phyloP scores from a whole-genome alignment of 2,888 invertebrate genomes.

The Dicycla oo region DNA sequence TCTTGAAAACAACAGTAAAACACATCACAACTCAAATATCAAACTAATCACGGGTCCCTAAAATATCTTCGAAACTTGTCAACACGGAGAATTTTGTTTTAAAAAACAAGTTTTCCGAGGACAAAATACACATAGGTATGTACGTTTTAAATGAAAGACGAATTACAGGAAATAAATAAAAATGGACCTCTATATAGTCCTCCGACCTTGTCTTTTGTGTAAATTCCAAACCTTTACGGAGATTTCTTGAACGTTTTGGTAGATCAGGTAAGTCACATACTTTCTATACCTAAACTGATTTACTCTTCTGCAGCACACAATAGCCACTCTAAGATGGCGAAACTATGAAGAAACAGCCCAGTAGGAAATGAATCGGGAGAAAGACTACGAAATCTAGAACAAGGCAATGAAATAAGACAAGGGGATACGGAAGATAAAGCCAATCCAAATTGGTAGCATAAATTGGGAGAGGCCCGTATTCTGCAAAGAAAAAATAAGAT shows the following conservation, averaged over 20 bases:
- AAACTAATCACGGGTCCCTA: not conserved
- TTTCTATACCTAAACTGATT: not conserved
- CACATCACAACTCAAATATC: not conserved
- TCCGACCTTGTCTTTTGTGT: not conserved
- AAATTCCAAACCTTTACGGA: not conserved
- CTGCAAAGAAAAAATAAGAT: too few relatives aligned
- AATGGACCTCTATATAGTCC: not conserved
- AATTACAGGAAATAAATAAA: not conserved
- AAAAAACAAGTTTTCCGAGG: slow-evolving; percentile 8
- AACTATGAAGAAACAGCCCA: not conserved
- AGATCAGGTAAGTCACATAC: not conserved
- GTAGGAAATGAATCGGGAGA: not conserved
- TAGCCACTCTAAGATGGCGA: not conserved
- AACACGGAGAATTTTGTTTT: not conserved
- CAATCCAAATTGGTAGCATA: too few relatives aligned
- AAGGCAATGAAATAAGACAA: too few relatives aligned
- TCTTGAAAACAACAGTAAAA: not conserved
- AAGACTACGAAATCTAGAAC: not conserved
- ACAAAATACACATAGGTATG: not conserved
- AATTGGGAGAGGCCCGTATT: too few relatives aligned
- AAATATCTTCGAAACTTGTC: not conserved
- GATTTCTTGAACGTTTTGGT: not conserved
- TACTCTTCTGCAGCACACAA: not conserved
- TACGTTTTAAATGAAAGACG: not conserved
- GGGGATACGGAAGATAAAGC: too few relatives aligned